phyloP scores from a whole-genome alignment of 2,888 invertebrate species.

The Antheraea yamamai region DNA sequence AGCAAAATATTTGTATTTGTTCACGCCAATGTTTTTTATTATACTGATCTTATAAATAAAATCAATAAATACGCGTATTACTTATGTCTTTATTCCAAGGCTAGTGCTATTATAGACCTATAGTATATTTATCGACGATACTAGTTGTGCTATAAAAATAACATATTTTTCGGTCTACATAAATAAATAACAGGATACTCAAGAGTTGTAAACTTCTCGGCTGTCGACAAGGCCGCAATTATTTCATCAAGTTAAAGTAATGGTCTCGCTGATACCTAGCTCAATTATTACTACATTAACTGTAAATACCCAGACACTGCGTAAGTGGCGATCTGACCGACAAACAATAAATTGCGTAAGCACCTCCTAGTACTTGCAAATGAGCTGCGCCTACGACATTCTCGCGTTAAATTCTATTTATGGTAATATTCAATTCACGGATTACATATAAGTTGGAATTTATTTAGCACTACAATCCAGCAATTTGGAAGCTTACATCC shows the following conservation, averaged over 20 bases:
- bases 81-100: no score
- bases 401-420: slow-evolving; percentile 14
- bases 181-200: slow-evolving; percentile 5
- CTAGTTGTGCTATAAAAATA: neutral
- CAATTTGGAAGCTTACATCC: no score
- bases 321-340: slow-evolving; percentile 17
- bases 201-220: slow-evolving; percentile 21
- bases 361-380: slow-evolving; percentile 15
- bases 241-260: slow-evolving; percentile 50
- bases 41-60: no score
- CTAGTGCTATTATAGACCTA: neutral
- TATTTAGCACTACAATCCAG: neutral
- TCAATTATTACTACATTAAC: slow-evolving; percentile 55
- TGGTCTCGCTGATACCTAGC: slow-evolving; percentile 46
- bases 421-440: slow-evolving; percentile 3
- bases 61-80: no score
- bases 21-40: no score
- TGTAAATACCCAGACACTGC: slow-evolving; percentile 9
- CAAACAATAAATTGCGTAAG: slow-evolving; percentile 5
- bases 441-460: neutral
- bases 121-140: neutral
- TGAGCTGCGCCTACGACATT: slow-evolving; percentile 10
- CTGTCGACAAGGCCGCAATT: slow-evolving; percentile 55
- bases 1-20: no score
- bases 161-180: neutral